Conservation (phyloP, 30 jellyfish, hydroid and myxozoan genomes). For the Aurelia sp. region DNA sequence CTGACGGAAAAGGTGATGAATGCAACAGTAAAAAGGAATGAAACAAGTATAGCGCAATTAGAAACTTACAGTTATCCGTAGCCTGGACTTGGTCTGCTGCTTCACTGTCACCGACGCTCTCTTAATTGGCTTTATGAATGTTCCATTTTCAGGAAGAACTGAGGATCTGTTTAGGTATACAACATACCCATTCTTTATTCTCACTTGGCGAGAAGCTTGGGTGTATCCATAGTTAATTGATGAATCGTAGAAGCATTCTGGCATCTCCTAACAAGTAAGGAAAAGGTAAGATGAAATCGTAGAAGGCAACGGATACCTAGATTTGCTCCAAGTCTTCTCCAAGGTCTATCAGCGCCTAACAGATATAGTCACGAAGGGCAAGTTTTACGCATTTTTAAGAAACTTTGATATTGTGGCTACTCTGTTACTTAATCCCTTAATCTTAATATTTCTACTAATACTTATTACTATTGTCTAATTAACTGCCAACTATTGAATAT, state of each 20-base stretch:
- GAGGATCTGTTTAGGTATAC: constrained; percentile 24
- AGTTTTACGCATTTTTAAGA: too few species aligned
- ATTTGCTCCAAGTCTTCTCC: too few species aligned
- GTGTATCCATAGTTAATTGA: constrained; percentile 59
- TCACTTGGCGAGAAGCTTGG: neutral
- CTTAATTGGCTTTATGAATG: constrained; percentile 22
- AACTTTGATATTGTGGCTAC: too few species aligned
- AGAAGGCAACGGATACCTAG: too few species aligned
- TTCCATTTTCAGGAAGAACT: constrained; percentile 26
- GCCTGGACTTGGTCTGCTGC: constrained; percentile 53
- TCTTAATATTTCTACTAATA: too few species aligned
- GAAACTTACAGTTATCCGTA: constrained; percentile 61
- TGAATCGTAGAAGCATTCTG: constrained; percentile 53
- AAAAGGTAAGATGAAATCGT: neutral
- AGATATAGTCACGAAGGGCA: too few species aligned
- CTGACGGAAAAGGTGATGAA: neutral
- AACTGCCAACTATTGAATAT: too few species aligned
- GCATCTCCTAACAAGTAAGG: constrained; percentile 27
- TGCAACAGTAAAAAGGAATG: neutral
- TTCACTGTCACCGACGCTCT: constrained; percentile 34
- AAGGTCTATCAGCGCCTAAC: too few species aligned
- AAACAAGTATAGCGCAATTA: neutral
- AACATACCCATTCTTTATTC: neutral
- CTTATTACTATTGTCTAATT: too few species aligned
- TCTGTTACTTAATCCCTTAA: too few species aligned